Base-by-base conservation (phyloP, 2,888 invertebrate genomes). In the Drosophila austrosaltans region DNA sequence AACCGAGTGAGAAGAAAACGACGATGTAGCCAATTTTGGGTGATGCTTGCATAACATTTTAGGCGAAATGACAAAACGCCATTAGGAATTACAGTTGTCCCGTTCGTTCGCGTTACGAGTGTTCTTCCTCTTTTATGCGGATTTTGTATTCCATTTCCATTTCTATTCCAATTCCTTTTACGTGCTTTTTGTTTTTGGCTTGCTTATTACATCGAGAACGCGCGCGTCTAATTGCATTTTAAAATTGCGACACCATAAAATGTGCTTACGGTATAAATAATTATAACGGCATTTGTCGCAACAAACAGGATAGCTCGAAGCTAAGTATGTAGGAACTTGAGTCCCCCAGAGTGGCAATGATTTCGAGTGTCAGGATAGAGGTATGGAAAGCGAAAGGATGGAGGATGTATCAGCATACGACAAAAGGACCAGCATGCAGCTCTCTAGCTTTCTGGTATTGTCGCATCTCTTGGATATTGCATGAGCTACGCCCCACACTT, bases 261-360 rank as follows among this genome's bases (percentile, higher is more conserved):
- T 91, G 89, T 90, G 87, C 91, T 90, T 90, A 88, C 89, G 81
- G 86, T 83, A 90, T 90, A 91, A 90, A 91, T 90, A 90, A 91
- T 90, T 90, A 82, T 86, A 89, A 89, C 81, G 86, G 78, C 82
- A 84, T 85, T 90, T 87, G 84, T 86, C 78, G 81, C 87, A 89
- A 80, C 87, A 87, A 84, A 80, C 85, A 77, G 69, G 69, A 56
- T 25, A 25, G 48, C 48, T 48, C 10, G 48, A 56, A 59, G 65
- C 62, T 32, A 7, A 8, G 10, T 36, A 36, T 10, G 36, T 8
- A 48, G 12, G 40, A 57, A 68, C 79, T 79, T 82, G 71, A 88
- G 85, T 32, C 75, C 76, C 74, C 63, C 66, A 68, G 75, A 77
- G 72, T 72, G 73, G 75, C 87, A 85, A 78, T 87, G 85, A 89